phyloP scores from a whole-genome alignment of 1,140 invertebrate species.

The Hylaeus anthracinus region DNA sequence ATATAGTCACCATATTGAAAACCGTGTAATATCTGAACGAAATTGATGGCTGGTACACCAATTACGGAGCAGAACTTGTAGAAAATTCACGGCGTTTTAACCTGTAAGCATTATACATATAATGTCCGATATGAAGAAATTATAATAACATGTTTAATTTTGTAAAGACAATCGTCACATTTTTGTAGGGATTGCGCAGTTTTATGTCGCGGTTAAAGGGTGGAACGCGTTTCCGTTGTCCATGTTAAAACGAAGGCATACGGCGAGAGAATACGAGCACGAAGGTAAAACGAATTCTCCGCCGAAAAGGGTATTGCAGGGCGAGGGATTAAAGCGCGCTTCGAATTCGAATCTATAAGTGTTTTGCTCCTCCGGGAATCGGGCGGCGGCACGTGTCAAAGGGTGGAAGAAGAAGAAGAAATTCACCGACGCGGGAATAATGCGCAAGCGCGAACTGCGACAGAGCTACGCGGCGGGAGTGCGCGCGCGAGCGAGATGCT shows the following conservation, averaged over 20 bases:
- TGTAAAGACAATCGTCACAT: not conserved
- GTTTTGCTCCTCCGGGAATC: conserved; percentile 59
- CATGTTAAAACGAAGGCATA: conserved; percentile 11
- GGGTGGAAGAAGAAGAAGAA: conserved; percentile 58
- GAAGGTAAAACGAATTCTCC: not conserved
- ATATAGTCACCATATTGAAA: conserved; percentile 38
- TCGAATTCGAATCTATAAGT: conserved; percentile 65
- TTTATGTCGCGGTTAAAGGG: not conserved
- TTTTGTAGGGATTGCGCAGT: not conserved
- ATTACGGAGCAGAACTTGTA: conserved; percentile 7
- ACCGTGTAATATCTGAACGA: conserved; percentile 16
- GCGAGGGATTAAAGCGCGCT: conserved; percentile 44
- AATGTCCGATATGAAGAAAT: too few relatives aligned
- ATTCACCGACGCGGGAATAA: conserved; percentile 48
- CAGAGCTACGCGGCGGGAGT: conserved; percentile 3
- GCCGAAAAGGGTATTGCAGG: conserved; percentile 23
- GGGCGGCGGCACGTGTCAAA: conserved; percentile 77
- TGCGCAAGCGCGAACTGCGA: conserved; percentile 52
- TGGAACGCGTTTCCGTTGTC: not conserved
- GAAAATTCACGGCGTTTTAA: conserved; percentile 10
- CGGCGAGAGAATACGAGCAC: not conserved
- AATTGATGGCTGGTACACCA: conserved; percentile 16
- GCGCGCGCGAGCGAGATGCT: conserved; percentile 41
- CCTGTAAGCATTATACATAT: not conserved
- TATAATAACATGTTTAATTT: not conserved